Evolutionary conservation across 1,140 invertebrate genomes (phyloP), one percentile per base, ranked within the genome.

Genomic region (Drosophila murphyi): DNA sequence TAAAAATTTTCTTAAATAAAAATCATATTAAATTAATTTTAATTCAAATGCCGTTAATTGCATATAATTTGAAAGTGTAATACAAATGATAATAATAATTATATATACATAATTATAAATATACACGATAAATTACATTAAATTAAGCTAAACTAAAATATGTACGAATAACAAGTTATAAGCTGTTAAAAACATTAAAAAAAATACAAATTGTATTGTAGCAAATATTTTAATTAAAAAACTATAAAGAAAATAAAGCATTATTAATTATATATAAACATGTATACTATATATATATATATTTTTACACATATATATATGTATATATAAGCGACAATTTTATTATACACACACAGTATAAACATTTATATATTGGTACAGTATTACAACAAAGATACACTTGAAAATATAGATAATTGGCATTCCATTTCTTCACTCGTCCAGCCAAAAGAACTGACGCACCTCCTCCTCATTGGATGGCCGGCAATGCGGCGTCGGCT

Each of bases 391-490:
- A 72, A 5, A 67, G 59, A 29, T 57, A 37, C 5, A 37, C 29
- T 39, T 52, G 5, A 6, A 37, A 1, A 41, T 41, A 52, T 59
- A 6, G 39, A 29, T 31, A 29, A 31, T 34, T 57, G 54, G 43
- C 5, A 4, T 35, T 60, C 3, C 4, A 1, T 32, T 39, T 10
- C 39, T 28, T 56, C 10, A 83, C 54, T 91, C 78, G 12, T 77
- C 92, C 34, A 95, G 92, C 94, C 94, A 95, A 93, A 95, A 95
- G 82, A 95, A 95, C 74, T 94, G 93, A 3, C 94, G 91, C 48
- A 95, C 93, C 82, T 95, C 95, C 48, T 94, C 93, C 70, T 94
- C 93, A 61, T 94, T 94, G 0, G 94, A 95, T 7, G 95, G 95
- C 61, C 94, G 93, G 80, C 95, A 95, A 80, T 95, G 95, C 0